Percentiles rank a stretch among this genome's conserved stretches.
Conservation (phyloP, 2,113 vertebrate genomes). For the Bubo blakistoni region DNA sequence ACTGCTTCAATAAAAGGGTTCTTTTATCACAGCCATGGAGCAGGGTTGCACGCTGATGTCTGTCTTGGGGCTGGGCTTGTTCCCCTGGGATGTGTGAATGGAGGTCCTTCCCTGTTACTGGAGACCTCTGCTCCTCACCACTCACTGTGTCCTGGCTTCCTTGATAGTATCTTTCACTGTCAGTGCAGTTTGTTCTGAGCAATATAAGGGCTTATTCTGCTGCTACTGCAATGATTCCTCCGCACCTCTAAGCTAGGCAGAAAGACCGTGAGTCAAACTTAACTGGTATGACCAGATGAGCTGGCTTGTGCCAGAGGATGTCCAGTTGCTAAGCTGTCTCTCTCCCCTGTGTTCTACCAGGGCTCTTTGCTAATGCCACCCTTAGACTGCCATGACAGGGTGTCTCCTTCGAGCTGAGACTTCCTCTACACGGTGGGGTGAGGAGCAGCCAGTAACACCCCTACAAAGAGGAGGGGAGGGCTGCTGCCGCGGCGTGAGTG, state of each 20-base stretch:
- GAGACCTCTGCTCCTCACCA: not conserved
- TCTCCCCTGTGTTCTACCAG: not conserved
- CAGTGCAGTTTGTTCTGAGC: not conserved
- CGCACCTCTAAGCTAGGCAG: not conserved
- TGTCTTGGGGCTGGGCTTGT: not conserved
- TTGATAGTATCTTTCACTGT: not conserved
- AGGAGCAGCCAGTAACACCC: not conserved
- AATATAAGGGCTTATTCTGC: not conserved
- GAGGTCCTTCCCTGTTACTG: accelerated
- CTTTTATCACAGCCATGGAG: accelerated
- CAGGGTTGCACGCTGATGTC: not conserved
- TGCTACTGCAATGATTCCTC: not conserved
- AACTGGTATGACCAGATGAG: conserved; percentile 31
- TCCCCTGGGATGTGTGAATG: not conserved
- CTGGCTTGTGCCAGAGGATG: conserved; percentile 29
- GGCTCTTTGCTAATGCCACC: not conserved
- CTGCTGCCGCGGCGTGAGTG: not conserved
- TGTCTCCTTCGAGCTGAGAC: not conserved
- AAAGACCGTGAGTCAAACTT: not conserved
- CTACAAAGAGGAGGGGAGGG: not conserved
- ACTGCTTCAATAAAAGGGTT: accelerated
- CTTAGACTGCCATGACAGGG: not conserved
- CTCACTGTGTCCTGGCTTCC: not conserved
- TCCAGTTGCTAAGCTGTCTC: conserved; percentile 25
- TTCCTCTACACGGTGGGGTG: not conserved